Evolutionary conservation across 2,888 invertebrate species (phyloP).

Genomic region (Protula sp.): DNA sequence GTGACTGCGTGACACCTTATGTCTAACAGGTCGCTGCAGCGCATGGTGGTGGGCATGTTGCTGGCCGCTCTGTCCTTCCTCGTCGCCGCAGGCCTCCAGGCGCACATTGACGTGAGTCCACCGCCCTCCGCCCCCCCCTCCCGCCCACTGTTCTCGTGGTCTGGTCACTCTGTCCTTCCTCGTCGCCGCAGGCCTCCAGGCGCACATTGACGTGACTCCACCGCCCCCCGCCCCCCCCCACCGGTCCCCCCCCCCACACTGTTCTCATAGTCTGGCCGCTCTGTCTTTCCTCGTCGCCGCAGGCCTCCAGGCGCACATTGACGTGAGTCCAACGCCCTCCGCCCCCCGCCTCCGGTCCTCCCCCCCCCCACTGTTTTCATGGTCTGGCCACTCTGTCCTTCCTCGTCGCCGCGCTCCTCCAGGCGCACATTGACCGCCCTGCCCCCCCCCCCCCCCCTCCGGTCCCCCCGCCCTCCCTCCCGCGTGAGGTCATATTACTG

Average conservation of each 20-base stretch:
- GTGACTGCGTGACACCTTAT: too few species aligned
- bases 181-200: conserved; percentile 80
- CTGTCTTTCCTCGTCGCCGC: conserved; percentile 82
- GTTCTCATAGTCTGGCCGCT: too few species aligned
- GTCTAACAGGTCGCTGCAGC: conserved; percentile 74
- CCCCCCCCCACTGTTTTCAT: too few species aligned
- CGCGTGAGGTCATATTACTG: too few species aligned
- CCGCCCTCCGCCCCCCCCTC: too few species aligned
- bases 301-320: conserved; percentile 65
- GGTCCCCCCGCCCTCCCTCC: too few species aligned
- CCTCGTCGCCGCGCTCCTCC: conserved; percentile 79
- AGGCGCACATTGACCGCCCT: conserved; percentile 57
- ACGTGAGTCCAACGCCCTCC: conserved; percentile 42
- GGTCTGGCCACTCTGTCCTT: conserved; percentile 81
- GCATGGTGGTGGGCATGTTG: conserved; percentile 80
- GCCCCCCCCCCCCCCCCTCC: too few species aligned
- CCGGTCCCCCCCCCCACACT: too few species aligned
- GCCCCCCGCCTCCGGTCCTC: too few species aligned
- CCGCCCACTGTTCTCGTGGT: too few species aligned
- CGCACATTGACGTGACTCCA: conserved; percentile 53
- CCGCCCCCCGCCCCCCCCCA: too few species aligned
- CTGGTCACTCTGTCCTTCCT: conserved; percentile 79
- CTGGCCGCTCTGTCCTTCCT: conserved; percentile 79
- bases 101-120: conserved; percentile 53
- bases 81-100: conserved; percentile 80